Evolutionary conservation across 2,888 invertebrate species (phyloP), one percentile per base, ranked within the genome.

Genomic region (Anodontia alba): DNA sequence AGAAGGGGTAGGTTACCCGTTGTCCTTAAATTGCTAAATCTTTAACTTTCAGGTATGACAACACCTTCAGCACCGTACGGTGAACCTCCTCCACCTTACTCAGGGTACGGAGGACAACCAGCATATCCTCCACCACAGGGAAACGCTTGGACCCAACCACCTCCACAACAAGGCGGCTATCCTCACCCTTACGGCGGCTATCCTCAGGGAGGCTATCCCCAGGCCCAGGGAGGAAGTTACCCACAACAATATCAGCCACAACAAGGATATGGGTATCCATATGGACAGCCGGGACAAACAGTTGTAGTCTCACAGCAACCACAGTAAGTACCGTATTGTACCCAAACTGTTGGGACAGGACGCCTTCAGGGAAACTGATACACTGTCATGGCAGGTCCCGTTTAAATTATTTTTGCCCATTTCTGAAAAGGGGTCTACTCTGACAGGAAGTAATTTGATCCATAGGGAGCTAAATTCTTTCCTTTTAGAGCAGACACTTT

Each of bases 71-170:
- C 74, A 12, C 68, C 78, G 20, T 84, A 80, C 76, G 83, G 83
- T 3, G 83, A 84, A 43, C 78, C 83, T 5, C 83, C 83, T 3
- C 83, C 83, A 12, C 72, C 83, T 0, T 83, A 83, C 69, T 51
- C 74, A 0, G 54, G 62, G 5, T 73, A 75, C 26, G 82, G 76
- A 17, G 62, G 62, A 8, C 72, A 67, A 17, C 67, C 42, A 23
- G 71, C 54, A 29, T 75, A 78, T 29, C 81, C 81, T 26, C 81
- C 73, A 15, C 79, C 72, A n/a, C 76, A 79, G 26, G 76, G 46
- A 17, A 33, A 46, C 20, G 69, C 43, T 67, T 69, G 26, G 68
- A 54, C 10, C 36, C 81, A 77, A 38, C 74, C 72, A 17, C 81
- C 73, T 7, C 79, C 42, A 31, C 75, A 67, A 23, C 62, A 62